Conservation (phyloP, 2,888 invertebrate species). For the Drosophila falleni region DNA sequence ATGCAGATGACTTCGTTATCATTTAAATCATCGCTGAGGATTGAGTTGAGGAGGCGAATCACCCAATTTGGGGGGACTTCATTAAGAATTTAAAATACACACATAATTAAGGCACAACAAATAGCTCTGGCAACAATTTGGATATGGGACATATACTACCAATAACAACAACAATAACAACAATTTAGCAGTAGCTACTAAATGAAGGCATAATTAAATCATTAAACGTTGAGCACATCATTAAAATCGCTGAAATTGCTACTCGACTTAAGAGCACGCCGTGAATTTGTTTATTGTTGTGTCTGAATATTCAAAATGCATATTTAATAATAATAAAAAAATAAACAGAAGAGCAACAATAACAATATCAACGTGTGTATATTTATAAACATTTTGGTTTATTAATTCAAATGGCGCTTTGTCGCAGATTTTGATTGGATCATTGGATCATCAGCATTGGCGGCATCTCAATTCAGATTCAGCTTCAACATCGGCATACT, state of each 20-base stretch:
- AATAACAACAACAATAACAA: slow-evolving; percentile 26
- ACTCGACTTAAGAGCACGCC: slow-evolving; percentile 70
- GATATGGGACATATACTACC: slow-evolving; percentile 69
- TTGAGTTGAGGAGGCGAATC: slow-evolving; percentile 14
- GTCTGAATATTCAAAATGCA: slow-evolving; percentile 55
- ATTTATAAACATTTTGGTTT: slow-evolving; percentile 73
- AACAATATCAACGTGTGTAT: slow-evolving; percentile 22
- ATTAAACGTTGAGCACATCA: slow-evolving; percentile 80
- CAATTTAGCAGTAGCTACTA: slow-evolving; percentile 47
- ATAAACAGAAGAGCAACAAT: slow-evolving; percentile 14
- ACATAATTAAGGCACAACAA: slow-evolving; percentile 79
- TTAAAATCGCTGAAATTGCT: slow-evolving; percentile 77
- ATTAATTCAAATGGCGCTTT: slow-evolving; percentile 79
- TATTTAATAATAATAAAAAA: slow-evolving; percentile 57
- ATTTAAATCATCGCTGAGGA: slow-evolving; percentile 56
- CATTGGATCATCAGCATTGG: slow-evolving; percentile 51
- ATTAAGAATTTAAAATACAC: slow-evolving; percentile 77
- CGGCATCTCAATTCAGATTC: slow-evolving; percentile 22
- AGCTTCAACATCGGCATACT: slow-evolving; percentile 37
- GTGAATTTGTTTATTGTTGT: slow-evolving; percentile 29
- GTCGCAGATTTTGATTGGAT: slow-evolving; percentile 73
- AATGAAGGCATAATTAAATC: slow-evolving; percentile 79
- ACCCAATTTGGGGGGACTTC: slow-evolving; percentile 62
- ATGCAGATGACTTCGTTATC: slow-evolving; percentile 74
- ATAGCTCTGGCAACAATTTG: slow-evolving; percentile 59